Base-by-base conservation (phyloP, 2,113 vertebrate genomes). In the Lucifuga dentata region DNA sequence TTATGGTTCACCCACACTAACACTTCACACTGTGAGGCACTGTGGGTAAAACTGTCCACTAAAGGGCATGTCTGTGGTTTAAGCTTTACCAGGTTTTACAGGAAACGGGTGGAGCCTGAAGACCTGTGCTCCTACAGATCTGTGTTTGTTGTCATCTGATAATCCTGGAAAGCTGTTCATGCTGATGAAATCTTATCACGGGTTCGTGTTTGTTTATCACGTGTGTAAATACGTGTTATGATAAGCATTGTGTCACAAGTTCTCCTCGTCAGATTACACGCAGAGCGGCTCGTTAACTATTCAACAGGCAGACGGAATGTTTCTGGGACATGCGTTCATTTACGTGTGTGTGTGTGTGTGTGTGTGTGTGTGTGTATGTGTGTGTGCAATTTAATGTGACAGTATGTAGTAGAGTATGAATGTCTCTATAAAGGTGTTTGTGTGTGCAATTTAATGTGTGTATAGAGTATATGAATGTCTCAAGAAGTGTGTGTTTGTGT, bases 231-330 rank as follows among this genome's bases (percentile, higher is more conserved):
- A 29, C 70, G 77, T 87, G 83, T 89, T 89, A 85, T 87, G 78
- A 88, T 86, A 87, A 85, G 75, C 80, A 68, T 67, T 23, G 68
- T 83, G 85, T 91, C 88, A 85, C 78, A 86, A 80, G 70, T 80
- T 83, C 71, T 88, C 72, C 80, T 84, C 75, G 76, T 91, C 76
- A 73, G 76, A 81, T 88, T 84, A 69, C 56, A 44, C 44, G 50
- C 53, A 51, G 61, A 67, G 76, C 49, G 72, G 70, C 84, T 88
- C 80, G 87, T 91, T 85, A 89, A 91, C 63, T 88, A 89, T 91
- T 91, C 75, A 91, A 75, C 45, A 67, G 65, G 75, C 74, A 85
- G 85, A 88, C 87, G 72, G 85, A 85, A 73, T 72, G 38, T 89
- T 91, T 87, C 88, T 87, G 66, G 87, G 86, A 85, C 82, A 80